Evolutionary conservation across 2,797 vertebrate species (phyloP).

Genomic region (Neosilurus mollespiculum): DNA sequence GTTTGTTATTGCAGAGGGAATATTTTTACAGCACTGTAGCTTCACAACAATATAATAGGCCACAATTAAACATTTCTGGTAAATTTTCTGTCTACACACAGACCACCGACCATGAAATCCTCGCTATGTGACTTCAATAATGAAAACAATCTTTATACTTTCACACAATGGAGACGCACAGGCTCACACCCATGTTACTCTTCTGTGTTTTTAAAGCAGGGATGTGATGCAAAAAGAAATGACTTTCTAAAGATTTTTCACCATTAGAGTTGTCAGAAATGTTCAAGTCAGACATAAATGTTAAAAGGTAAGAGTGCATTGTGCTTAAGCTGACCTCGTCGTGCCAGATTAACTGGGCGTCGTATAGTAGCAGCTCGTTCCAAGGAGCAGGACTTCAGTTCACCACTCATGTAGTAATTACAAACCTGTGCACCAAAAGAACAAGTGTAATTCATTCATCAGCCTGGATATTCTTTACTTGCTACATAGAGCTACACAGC

Average conservation of each 20-base stretch:
- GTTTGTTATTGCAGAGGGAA: neutral
- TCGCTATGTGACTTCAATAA: slow-evolving; percentile 15
- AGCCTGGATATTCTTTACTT: neutral
- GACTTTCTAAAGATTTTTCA: neutral
- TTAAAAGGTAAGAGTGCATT: slow-evolving; percentile 1
- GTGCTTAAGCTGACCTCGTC: slow-evolving; percentile 72
- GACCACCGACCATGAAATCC: slow-evolving; percentile 4
- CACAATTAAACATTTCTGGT: neutral
- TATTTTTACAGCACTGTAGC: neutral
- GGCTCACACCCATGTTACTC: slow-evolving; percentile 22
- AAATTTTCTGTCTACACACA: slow-evolving; percentile 15
- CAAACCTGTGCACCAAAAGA: slow-evolving; percentile 76
- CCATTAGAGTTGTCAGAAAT: slow-evolving; percentile 1
- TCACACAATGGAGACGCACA: slow-evolving; percentile 19
- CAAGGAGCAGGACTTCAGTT: slow-evolving; percentile 80
- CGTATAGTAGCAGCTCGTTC: slow-evolving; percentile 83
- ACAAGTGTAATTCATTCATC: neutral
- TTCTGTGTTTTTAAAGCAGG: slow-evolving; percentile 29
- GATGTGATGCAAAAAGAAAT: slow-evolving; percentile 32
- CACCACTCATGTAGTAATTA: slow-evolving; percentile 84
- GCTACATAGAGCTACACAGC: neutral
- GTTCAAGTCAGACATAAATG: slow-evolving; percentile 11
- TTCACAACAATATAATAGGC: neutral
- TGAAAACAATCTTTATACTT: slow-evolving; percentile 46
- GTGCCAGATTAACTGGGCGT: slow-evolving; percentile 83